Conservation (phyloP, 2,888 invertebrate genomes). For the Ceratothoa steindachneri region DNA sequence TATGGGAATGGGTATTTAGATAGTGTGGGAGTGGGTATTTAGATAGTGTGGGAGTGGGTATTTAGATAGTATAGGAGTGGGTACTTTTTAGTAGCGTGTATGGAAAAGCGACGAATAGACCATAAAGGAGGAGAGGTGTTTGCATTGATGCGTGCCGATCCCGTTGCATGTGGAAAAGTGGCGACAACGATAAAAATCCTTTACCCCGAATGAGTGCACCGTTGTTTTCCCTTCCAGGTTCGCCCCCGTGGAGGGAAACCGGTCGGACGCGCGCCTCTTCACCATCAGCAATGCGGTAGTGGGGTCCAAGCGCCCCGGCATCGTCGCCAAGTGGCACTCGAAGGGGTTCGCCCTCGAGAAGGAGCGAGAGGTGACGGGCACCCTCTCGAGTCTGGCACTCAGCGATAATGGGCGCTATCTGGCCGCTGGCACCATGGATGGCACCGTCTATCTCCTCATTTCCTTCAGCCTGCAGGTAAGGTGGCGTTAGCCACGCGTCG, state of each 20-base stretch:
- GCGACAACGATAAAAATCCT: no score
- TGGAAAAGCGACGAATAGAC: no score
- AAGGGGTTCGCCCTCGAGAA: conserved; percentile 61
- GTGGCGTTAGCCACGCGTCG: no score
- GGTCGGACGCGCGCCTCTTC: conserved; percentile 59
- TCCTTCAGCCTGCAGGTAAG: conserved; percentile 82
- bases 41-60: no score
- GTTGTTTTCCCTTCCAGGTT: conserved; percentile 57
- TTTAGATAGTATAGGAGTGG: no score
- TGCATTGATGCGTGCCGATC: no score
- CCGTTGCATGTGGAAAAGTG: no score
- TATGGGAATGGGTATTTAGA: no score
- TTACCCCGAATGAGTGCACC: no score
- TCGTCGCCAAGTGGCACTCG: conserved; percentile 74
- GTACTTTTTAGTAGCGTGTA: no score
- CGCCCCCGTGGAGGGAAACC: conserved; percentile 67
- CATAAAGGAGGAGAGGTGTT: no score
- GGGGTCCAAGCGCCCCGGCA: conserved; percentile 61
- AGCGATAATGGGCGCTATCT: conserved; percentile 88
- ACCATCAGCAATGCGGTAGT: conserved; percentile 71
- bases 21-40: no score
- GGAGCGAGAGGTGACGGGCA: conserved; percentile 55
- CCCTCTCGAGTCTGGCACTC: conserved; percentile 76
- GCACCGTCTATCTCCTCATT: conserved; percentile 82
- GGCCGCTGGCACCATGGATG: conserved; percentile 86